These are phyloP conservation scores for Brachycybe producta DNA, from an alignment of 2,888 invertebrate species.

Conservation along the genomic window DNA sequence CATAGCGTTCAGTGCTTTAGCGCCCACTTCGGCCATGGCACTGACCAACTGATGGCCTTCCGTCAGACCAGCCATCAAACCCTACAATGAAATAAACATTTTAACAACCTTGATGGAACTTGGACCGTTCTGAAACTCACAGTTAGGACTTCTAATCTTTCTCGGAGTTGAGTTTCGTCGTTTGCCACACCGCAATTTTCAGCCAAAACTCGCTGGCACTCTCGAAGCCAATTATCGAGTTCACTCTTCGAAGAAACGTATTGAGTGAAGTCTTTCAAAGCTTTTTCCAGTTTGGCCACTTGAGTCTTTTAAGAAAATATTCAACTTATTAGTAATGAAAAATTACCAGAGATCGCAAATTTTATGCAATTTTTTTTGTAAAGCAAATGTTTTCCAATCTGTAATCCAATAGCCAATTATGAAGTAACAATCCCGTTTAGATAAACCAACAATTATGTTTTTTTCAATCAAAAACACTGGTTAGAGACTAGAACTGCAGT, in stretches of 20 bases:
- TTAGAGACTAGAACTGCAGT: no score
- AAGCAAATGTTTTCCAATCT: no score
- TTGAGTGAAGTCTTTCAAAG: constrained; percentile 78
- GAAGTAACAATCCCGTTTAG: no score
- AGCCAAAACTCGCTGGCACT: constrained; percentile 65
- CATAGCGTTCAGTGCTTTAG: constrained; percentile 64
- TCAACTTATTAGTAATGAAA: constrained; percentile 9
- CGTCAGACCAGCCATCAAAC: constrained; percentile 36
- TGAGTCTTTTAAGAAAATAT: constrained; percentile 41
- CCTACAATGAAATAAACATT: constrained; percentile 26
- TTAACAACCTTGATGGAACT: background rate
- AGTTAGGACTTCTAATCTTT: constrained; percentile 66
- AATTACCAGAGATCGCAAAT: constrained; percentile 9
- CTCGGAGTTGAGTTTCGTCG: constrained; percentile 58
- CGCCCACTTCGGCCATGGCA: constrained; percentile 58
- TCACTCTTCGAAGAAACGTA: constrained; percentile 74
- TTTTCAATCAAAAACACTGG: no score
- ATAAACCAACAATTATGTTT: no score
- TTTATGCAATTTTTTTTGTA: constrained; percentile 9
- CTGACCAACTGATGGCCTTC: constrained; percentile 62
- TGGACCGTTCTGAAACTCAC: constrained; percentile 35
- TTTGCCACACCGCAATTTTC: constrained; percentile 65
- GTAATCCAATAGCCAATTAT: no score
- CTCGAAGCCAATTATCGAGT: constrained; percentile 67
- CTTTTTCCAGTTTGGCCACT: constrained; percentile 76